Conservation (phyloP, 2,797 vertebrate species). For the Hozukius guyotensis region DNA sequence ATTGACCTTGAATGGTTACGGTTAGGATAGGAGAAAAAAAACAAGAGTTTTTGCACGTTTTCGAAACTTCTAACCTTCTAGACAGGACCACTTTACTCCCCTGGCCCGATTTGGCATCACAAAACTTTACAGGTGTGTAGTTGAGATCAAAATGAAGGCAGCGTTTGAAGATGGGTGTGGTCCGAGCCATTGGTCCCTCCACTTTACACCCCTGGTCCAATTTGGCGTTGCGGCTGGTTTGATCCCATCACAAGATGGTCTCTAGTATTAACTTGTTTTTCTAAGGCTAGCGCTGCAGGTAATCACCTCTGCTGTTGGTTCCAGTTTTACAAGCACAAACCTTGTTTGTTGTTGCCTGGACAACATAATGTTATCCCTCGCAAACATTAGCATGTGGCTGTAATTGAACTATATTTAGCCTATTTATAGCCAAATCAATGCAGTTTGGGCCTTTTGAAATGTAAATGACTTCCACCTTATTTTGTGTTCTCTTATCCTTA, state of each 20-base stretch:
- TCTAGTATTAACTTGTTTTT: background rate
- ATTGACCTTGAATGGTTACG: too few relatives aligned
- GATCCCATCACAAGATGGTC: background rate
- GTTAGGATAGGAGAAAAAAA: too few relatives aligned
- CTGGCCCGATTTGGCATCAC: background rate
- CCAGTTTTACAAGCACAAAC: background rate
- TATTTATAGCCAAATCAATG: background rate
- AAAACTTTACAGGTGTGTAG: too few relatives aligned
- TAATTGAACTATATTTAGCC: background rate
- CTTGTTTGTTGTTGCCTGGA: background rate
- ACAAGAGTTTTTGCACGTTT: too few relatives aligned
- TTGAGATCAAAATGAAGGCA: too few relatives aligned
- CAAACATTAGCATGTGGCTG: background rate
- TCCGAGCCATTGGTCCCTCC: too few relatives aligned
- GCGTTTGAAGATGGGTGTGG: too few relatives aligned
- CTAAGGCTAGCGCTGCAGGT: fast-evolving
- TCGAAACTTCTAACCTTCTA: too few relatives aligned
- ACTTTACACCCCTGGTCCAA: background rate
- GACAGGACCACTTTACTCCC: too few relatives aligned
- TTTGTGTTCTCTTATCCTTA: constrained; percentile 8
- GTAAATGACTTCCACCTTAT: background rate
- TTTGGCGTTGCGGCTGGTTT: fast-evolving
- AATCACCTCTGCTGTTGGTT: background rate
- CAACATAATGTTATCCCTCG: background rate
- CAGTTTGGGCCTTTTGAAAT: constrained; percentile 1